These are phyloP conservation scores for Lutjanus campechanus DNA, from an alignment of 2,797 vertebrate genomes.

Conservation along the genomic window DNA sequence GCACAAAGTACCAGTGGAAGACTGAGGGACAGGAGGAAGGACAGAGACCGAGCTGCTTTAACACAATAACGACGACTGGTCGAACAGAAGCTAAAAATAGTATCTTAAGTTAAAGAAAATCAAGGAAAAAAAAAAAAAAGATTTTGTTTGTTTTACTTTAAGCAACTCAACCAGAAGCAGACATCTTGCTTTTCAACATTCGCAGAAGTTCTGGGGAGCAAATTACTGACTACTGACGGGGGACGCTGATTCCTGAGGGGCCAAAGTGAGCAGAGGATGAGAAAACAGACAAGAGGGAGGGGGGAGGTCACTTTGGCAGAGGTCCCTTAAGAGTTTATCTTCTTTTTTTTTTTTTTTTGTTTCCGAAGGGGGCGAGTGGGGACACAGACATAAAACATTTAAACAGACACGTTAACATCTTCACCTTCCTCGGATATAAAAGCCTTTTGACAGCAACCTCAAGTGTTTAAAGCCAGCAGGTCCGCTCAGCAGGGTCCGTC, in stretches of 20 bases:
- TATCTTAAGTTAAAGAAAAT: constrained; percentile 39
- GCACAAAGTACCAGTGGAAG: constrained; percentile 59
- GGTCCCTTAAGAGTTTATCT: constrained; percentile 64
- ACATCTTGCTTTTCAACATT: constrained; percentile 46
- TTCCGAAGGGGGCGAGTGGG: background rate
- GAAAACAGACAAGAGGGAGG: constrained; percentile 28
- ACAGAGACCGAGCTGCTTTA: constrained; percentile 42
- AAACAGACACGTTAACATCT: constrained; percentile 61
- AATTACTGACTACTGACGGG: constrained; percentile 18
- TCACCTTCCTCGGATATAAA: constrained; percentile 71
- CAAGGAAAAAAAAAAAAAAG: background rate
- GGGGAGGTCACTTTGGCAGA: constrained; percentile 77
- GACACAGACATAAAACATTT: constrained; percentile 61
- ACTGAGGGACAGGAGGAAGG: constrained; percentile 42
- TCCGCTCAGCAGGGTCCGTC: constrained; percentile 42
- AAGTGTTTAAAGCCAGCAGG: constrained; percentile 68
- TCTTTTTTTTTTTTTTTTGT: background rate
- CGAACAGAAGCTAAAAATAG: constrained; percentile 28
- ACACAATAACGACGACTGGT: constrained; percentile 45
- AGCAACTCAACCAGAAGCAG: constrained; percentile 44
- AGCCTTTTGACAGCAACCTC: constrained; percentile 53
- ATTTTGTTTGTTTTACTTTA: constrained; percentile 1
- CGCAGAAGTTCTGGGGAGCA: constrained; percentile 29
- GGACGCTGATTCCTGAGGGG: constrained; percentile 77
- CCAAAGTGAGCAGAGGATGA: constrained; percentile 69